A percentile compares a stretch with the other conserved stretches of the same genome.
Conservation (phyloP, 2,113 vertebrate species). For the Tringa solitaria region DNA sequence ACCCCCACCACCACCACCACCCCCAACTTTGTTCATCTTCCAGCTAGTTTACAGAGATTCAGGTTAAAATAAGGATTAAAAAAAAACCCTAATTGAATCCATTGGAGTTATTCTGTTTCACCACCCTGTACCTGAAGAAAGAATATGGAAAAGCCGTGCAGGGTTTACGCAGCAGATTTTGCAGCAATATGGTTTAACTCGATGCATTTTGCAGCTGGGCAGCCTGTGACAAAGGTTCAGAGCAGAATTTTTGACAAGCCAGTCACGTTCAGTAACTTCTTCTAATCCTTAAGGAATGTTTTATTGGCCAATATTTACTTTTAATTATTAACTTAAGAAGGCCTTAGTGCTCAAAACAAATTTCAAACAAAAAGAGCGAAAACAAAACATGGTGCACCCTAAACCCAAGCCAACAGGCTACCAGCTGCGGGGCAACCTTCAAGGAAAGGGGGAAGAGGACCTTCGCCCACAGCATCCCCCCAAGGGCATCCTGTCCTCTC, state of each 20-base stretch:
- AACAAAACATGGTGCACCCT: neutral
- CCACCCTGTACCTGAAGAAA: neutral
- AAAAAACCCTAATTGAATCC: neutral
- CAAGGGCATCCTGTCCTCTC: neutral
- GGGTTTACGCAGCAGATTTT: neutral
- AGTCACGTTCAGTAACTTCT: neutral
- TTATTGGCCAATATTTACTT: neutral
- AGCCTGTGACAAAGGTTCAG: neutral
- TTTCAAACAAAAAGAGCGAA: neutral
- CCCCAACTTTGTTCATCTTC: conserved; percentile 25
- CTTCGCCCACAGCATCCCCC: neutral
- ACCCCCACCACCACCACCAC: neutral
- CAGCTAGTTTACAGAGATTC: neutral
- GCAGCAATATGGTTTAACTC: neutral
- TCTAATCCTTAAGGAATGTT: neutral
- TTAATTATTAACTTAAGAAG: neutral
- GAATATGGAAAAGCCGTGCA: neutral
- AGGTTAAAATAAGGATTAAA: neutral
- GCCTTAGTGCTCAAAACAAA: neutral
- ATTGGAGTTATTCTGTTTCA: neutral
- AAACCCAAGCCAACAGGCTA: fast-evolving
- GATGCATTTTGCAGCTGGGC: neutral
- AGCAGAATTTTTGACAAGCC: neutral
- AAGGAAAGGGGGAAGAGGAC: fast-evolving
- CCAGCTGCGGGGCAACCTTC: neutral